Evolutionary conservation across 2,888 invertebrate species (phyloP).

Genomic region (Zhuqinia jingwanae): DNA sequence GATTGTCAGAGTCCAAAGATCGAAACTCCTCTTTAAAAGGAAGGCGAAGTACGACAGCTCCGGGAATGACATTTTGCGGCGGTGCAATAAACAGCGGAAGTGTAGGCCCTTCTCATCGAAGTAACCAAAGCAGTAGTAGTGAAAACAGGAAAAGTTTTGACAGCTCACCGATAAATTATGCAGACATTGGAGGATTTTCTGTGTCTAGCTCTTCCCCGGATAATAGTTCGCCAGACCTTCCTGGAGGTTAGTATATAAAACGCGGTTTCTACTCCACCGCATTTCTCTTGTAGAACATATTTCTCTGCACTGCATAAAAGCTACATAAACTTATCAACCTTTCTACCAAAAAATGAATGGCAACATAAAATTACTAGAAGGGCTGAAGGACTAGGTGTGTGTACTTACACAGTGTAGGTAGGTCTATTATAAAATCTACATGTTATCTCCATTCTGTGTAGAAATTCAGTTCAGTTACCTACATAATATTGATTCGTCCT

Average conservation of each 20-base stretch:
- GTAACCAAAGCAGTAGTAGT: slow-evolving; percentile 3
- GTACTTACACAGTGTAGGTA: too few relatives aligned
- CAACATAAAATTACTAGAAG: too few relatives aligned
- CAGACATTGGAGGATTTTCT: slow-evolving; percentile 75
- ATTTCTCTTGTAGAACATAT: too few relatives aligned
- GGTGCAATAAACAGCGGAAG: slow-evolving; percentile 62
- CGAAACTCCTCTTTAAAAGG: slow-evolving; percentile 41
- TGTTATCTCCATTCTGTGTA: too few relatives aligned
- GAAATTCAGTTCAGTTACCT: too few relatives aligned
- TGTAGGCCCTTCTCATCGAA: slow-evolving; percentile 47
- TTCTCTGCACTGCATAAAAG: too few relatives aligned
- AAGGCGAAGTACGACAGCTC: slow-evolving; percentile 1
- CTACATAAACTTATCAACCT: too few relatives aligned
- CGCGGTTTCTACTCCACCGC: too few relatives aligned
- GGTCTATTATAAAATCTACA: too few relatives aligned
- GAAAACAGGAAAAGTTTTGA: slow-evolving; percentile 57
- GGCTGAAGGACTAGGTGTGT: too few relatives aligned
- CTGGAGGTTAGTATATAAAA: slow-evolving; percentile 29
- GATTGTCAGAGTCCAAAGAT: slow-evolving; percentile 65
- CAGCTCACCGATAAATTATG: slow-evolving; percentile 77
- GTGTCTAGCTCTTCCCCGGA: slow-evolving; percentile 64
- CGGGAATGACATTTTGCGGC: slow-evolving; percentile 44
- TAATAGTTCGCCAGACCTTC: slow-evolving; percentile 33
- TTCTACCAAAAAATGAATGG: too few relatives aligned
- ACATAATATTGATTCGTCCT: too few relatives aligned